phyloP scores from a whole-genome alignment of 2,113 vertebrate genomes.

The Nerophis lumbriciformis region DNA sequence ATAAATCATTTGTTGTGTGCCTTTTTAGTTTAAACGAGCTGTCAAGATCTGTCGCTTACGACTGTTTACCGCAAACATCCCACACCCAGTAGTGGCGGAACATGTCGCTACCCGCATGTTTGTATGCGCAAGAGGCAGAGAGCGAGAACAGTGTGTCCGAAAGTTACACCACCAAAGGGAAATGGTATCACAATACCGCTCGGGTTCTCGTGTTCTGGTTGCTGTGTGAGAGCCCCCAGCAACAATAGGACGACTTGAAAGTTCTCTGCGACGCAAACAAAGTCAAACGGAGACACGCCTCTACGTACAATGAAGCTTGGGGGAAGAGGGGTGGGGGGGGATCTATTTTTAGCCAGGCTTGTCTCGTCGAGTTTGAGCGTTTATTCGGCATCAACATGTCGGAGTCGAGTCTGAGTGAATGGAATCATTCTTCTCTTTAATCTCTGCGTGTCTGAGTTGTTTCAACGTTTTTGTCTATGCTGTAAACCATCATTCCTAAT shows the following conservation, averaged over 20 bases:
- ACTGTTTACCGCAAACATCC: slow-evolving; percentile 37
- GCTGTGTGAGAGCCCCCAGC: slow-evolving; percentile 23
- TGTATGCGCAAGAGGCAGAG: too few species aligned
- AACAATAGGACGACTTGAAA: slow-evolving; percentile 57
- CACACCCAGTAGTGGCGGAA: slow-evolving; percentile 44
- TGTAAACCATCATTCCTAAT: too few species aligned
- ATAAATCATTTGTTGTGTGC: background rate
- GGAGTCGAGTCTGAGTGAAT: slow-evolving; percentile 30
- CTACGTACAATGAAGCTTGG: slow-evolving; percentile 22
- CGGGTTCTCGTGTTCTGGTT: background rate
- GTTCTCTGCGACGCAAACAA: slow-evolving; percentile 25
- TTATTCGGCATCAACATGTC: slow-evolving; percentile 43
- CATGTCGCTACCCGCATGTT: background rate
- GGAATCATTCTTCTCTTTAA: slow-evolving; percentile 17
- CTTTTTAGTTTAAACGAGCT: background rate
- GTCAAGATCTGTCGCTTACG: slow-evolving; percentile 13
- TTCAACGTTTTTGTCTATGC: background rate
- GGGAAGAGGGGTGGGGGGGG: slow-evolving; percentile 13
- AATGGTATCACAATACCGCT: background rate
- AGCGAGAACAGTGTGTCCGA: background rate
- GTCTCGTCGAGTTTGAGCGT: slow-evolving; percentile 47
- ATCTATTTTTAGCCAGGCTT: slow-evolving; percentile 60
- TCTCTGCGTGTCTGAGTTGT: background rate
- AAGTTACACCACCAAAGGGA: slow-evolving; percentile 18
- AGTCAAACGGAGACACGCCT: slow-evolving; percentile 58